These are phyloP conservation scores for Sorex maritimensis DNA, from an alignment of 2,797 vertebrate species.

Conservation along the genomic window DNA sequence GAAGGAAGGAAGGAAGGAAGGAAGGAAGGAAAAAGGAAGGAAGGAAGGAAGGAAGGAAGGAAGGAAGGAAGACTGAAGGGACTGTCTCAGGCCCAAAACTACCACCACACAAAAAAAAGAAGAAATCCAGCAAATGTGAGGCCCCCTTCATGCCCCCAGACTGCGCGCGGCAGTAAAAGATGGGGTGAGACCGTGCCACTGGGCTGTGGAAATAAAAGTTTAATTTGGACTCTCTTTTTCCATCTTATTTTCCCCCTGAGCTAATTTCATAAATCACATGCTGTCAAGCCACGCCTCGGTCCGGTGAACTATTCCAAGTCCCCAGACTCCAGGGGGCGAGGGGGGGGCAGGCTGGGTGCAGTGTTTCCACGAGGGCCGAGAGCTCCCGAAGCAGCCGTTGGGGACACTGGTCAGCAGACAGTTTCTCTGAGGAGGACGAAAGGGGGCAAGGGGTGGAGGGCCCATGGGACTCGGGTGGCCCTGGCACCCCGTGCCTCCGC, in stretches of 20 bases:
- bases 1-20: too few species aligned
- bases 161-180: not conserved
- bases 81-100: constrained; percentile 1
- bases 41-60: too few species aligned
- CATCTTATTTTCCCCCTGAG: constrained; percentile 69
- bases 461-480: not conserved
- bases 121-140: not conserved
- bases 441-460: constrained; percentile 26
- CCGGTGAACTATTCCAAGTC: constrained; percentile 75
- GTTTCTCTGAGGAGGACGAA: constrained; percentile 77
- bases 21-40: not conserved
- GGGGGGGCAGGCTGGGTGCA: constrained; percentile 54
- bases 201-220: constrained; percentile 68
- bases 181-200: not conserved
- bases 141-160: not conserved
- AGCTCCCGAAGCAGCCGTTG: too few species aligned
- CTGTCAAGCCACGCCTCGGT: constrained; percentile 73
- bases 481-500: constrained; percentile 22
- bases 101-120: not conserved
- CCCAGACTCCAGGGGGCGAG: constrained; percentile 32
- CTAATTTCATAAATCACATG: constrained; percentile 74
- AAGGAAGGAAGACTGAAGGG: not conserved
- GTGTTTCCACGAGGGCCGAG: constrained; percentile 28
- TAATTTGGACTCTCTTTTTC: constrained; percentile 64
- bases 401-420: constrained; percentile 35